These are phyloP conservation scores for Alentia gelatinosa DNA, from an alignment of 2,888 invertebrate species.

Conservation along the genomic window DNA sequence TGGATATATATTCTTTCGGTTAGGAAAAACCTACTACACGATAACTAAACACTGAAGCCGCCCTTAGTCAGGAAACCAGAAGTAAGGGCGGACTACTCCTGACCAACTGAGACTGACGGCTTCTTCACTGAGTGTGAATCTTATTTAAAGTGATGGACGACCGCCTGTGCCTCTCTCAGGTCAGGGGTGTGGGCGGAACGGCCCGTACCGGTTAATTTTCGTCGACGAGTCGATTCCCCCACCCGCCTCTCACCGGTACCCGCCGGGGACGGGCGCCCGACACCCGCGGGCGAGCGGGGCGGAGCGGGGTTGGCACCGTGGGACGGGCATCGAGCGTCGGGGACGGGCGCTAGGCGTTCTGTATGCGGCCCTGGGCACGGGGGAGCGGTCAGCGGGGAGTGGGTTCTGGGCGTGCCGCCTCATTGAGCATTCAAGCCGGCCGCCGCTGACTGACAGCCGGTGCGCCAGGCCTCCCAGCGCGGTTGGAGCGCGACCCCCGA, in stretches of 20 bases:
- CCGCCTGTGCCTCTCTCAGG: too few species aligned
- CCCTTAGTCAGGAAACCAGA: too few species aligned
- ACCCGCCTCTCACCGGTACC: background rate
- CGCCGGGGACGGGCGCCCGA: background rate
- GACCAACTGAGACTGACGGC: too few species aligned
- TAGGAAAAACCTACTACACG: too few species aligned
- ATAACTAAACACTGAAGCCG: too few species aligned
- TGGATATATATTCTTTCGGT: too few species aligned
- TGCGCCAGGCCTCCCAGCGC: slow-evolving; percentile 10
- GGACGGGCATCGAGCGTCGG: too few species aligned
- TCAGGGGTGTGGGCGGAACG: too few species aligned
- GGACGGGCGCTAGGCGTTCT: background rate
- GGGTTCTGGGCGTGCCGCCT: background rate
- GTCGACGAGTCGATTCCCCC: background rate
- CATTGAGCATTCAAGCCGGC: background rate
- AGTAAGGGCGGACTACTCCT: too few species aligned
- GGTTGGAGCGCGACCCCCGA: background rate
- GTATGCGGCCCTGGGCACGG: background rate
- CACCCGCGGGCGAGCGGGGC: too few species aligned
- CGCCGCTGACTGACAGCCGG: background rate
- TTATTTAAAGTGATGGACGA: background rate
- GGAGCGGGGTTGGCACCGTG: background rate
- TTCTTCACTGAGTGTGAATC: too few species aligned
- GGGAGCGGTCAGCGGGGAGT: background rate
- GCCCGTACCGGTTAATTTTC: background rate